Evolutionary conservation across 92 coral and sea anemone genomes (phyloP).

Genomic region (Palythoa caribaeorum): DNA sequence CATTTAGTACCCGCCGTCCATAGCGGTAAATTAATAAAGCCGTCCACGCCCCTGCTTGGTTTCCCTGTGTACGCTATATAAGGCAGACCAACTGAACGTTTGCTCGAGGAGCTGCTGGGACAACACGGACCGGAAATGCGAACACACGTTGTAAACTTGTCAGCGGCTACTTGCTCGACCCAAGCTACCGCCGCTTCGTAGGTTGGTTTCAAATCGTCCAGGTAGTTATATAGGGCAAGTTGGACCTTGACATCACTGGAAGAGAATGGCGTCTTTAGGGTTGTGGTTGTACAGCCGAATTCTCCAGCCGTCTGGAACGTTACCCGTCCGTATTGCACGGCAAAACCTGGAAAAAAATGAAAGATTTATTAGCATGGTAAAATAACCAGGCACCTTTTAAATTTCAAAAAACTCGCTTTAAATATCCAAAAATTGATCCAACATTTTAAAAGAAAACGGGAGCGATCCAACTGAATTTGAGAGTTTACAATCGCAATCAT

Average conservation of each 20-base stretch:
- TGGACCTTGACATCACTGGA: slow-evolving; percentile 38
- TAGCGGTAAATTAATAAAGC: not conserved
- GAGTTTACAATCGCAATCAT: no score
- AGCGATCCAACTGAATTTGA: no score
- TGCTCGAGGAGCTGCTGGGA: slow-evolving; percentile 25
- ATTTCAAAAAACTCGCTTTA: no score
- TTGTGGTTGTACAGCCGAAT: slow-evolving; percentile 26
- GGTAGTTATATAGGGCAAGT: slow-evolving; percentile 28
- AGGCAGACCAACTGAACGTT: slow-evolving; percentile 61
- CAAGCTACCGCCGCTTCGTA: slow-evolving; percentile 86
- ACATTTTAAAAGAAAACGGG: no score
- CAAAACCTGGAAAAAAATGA: not conserved
- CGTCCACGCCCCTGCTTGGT: slow-evolving; percentile 22
- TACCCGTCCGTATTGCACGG: slow-evolving; percentile 13
- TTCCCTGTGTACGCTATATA: slow-evolving; percentile 72
- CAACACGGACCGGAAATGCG: slow-evolving; percentile 78
- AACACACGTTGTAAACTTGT: slow-evolving; percentile 76
- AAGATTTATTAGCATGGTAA: no score
- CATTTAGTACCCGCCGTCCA: not conserved
- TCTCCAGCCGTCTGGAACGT: slow-evolving; percentile 22
- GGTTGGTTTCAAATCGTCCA: slow-evolving; percentile 51
- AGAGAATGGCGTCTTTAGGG: not conserved
- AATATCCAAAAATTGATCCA: no score
- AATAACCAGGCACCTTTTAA: no score
- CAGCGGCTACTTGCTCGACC: slow-evolving; percentile 65